Evolutionary conservation across 1,140 invertebrate genomes (phyloP).

Genomic region (Bombus waltoni): DNA sequence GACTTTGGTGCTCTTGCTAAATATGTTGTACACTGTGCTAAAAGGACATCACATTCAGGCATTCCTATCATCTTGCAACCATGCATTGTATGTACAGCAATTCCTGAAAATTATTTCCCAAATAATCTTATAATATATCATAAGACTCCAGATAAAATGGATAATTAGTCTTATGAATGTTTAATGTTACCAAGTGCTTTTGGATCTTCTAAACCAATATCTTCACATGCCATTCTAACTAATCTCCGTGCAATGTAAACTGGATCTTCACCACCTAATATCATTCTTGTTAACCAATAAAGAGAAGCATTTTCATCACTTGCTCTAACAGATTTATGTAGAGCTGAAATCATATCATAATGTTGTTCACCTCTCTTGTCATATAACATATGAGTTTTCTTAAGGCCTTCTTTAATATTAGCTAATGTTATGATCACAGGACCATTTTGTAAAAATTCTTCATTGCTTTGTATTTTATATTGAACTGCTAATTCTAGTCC

Average conservation of each 20-base stretch:
- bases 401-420: constrained; percentile 85
- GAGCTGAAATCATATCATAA: constrained; percentile 92
- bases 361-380: constrained; percentile 92
- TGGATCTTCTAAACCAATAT: constrained; percentile 86
- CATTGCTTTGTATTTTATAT: constrained; percentile 77
- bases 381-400: constrained; percentile 89
- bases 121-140: neutral
- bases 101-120: constrained; percentile 61
- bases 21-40: constrained; percentile 90
- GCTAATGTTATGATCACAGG: constrained; percentile 83
- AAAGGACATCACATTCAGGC: constrained; percentile 90
- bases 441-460: constrained; percentile 63
- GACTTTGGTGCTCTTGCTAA: constrained; percentile 91
- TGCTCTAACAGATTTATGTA: constrained; percentile 93
- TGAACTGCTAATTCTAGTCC: constrained; percentile 89
- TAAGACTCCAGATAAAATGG: neutral
- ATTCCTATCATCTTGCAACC: constrained; percentile 92
- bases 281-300: constrained; percentile 92
- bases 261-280: constrained; percentile 92
- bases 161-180: constrained; percentile 1
- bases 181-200: constrained; percentile 80
- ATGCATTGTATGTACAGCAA: constrained; percentile 89
- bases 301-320: constrained; percentile 91
- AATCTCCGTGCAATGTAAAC: constrained; percentile 91
- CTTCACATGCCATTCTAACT: constrained; percentile 90